Evolutionary conservation across 2,113 vertebrate species (phyloP), one percentile per base, ranked within the genome.

Genomic region (Psittacara wagleri): DNA sequence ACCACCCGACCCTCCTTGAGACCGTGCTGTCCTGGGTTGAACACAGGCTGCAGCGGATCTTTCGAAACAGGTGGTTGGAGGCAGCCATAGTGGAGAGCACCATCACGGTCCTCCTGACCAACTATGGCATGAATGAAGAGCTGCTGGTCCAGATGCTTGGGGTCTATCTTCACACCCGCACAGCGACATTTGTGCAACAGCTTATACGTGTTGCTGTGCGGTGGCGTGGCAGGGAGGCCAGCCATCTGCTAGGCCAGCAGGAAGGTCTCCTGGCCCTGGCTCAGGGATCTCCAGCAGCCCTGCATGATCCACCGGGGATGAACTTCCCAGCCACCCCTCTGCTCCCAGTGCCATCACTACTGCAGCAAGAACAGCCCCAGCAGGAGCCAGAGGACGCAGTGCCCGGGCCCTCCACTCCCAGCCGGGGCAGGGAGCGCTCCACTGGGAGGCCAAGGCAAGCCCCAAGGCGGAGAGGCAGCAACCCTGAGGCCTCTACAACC

Each of bases 131-230:
- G 0, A 11, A 73, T 54, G 43, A 35, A 81, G 59, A 77, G 10
- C 24, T 59, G 54, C 48, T 76, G 39, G 31, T 33, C 11, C 28
- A 3, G 13, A 20, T 44, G 22, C 54, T 84, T 29, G 5, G 7
- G 2, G 13, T 39, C 5, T 77, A 12, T 16, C 69, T 90, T 64
- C 83, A 87, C 35, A 77, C 54, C 43, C 24, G 7, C 4, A 20
- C 9, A 0, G 24, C 0, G 0, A n/a, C 39, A 27, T 90, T 64
- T 0, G 4, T 88, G 25, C 54, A 82, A 3, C 59, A 61, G 9
- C 11, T 79, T 18, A 24, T 44, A 9, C 11, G 0, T 4, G 39
- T 46, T 1, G 6, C 63, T 2, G 4, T 75, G 46, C 10, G 1
- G 11, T 0, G 2, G 44, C 33, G 33, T 25, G 11, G 9, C 35